These are phyloP conservation scores for Drosophila helvetica DNA, from an alignment of 2,888 invertebrate genomes.

Conservation along the genomic window DNA sequence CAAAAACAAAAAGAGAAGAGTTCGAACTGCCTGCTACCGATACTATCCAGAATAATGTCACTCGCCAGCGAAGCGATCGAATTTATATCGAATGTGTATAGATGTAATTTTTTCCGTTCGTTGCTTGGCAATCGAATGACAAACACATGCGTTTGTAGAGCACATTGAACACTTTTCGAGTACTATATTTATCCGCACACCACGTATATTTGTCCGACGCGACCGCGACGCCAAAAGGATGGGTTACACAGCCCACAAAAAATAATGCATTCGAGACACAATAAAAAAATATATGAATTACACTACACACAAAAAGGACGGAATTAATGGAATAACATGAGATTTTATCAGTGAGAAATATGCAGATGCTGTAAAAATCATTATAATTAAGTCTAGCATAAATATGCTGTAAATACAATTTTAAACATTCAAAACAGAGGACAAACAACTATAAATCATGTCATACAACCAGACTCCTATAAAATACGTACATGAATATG, in stretches of 20 bases:
- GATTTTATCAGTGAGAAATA: conserved; percentile 68
- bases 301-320: conserved; percentile 15
- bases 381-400: conserved; percentile 62
- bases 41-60: conserved; percentile 39
- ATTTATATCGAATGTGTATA: conserved; percentile 40
- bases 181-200: conserved; percentile 33
- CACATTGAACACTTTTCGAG: conserved; percentile 30
- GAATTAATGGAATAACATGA: conserved; percentile 45
- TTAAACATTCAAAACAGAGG: conserved; percentile 62
- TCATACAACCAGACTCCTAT: conserved; percentile 20
- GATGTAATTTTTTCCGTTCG: conserved; percentile 36
- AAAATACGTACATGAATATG: conserved; percentile 35
- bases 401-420: conserved; percentile 71
- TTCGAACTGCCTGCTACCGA: conserved; percentile 35
- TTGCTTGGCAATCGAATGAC: conserved; percentile 36
- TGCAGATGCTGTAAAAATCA: conserved; percentile 70
- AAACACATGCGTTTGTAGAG: conserved; percentile 21
- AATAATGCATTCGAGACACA: conserved; percentile 28
- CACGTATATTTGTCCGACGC: not conserved
- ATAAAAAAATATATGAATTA: conserved; percentile 29
- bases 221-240: not conserved
- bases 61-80: conserved; percentile 33
- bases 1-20: conserved; percentile 6
- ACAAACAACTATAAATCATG: conserved; percentile 57
- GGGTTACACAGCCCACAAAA: conserved; percentile 12